Percentiles rank a stretch among this genome's conserved stretches.
Conservation (phyloP, 2,113 vertebrate genomes). For the Semicossyphus pulcher region DNA sequence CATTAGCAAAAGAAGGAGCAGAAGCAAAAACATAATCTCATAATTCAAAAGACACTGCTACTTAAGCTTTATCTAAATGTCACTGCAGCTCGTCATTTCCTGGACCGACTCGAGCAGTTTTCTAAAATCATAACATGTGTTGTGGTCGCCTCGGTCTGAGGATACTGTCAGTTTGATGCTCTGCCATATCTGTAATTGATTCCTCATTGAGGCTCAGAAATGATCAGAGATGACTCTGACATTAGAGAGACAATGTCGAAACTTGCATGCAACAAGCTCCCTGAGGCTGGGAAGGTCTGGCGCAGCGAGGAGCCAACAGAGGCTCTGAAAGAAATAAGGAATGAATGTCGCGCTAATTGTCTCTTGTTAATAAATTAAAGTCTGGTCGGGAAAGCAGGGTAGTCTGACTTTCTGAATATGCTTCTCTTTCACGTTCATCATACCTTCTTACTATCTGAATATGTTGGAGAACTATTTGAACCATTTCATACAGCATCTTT, state of each 20-base stretch:
- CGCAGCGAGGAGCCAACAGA: constrained; percentile 29
- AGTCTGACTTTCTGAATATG: neutral
- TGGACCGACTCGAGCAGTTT: constrained; percentile 30
- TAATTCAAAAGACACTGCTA: constrained; percentile 6
- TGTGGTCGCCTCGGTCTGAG: constrained; percentile 25
- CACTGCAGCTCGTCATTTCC: constrained; percentile 26
- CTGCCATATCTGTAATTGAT: constrained; percentile 48
- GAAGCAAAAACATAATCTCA: neutral
- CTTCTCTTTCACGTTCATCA: neutral
- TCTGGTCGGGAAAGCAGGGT: neutral
- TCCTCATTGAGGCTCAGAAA: constrained; percentile 47
- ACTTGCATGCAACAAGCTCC: constrained; percentile 40
- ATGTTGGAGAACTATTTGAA: neutral
- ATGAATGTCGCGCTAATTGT: constrained; percentile 1
- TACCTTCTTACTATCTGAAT: neutral
- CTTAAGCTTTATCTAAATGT: constrained; percentile 25
- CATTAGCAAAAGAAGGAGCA: neutral
- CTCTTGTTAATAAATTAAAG: neutral
- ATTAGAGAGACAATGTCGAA: constrained; percentile 25
- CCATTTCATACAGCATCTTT: neutral
- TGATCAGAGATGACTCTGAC: constrained; percentile 50
- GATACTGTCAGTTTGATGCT: constrained; percentile 12
- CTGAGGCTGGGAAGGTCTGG: constrained; percentile 19
- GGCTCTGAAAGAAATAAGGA: constrained; percentile 5
- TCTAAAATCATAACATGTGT: constrained; percentile 39